phyloP scores from a whole-genome alignment of 2,797 vertebrate genomes.

The Pangasius larnaudii region DNA sequence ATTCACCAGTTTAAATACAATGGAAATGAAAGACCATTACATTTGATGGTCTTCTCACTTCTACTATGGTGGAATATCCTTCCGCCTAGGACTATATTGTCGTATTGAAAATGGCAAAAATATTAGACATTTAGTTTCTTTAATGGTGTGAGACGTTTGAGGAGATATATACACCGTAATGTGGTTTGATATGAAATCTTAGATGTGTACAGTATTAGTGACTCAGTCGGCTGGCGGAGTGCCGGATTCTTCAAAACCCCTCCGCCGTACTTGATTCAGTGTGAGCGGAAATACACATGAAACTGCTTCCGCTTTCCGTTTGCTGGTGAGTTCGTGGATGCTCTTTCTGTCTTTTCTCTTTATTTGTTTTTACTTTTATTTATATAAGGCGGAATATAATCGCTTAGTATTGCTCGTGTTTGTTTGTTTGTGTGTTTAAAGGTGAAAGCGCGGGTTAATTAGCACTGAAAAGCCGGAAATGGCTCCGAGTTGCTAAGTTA shows the following conservation, averaged over 20 bases:
- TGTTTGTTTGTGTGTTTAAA: neutral
- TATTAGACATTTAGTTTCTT: rapidly evolving
- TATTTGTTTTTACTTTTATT: neutral
- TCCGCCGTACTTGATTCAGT: constrained; percentile 51
- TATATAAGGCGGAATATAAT: neutral
- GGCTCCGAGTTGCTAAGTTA: neutral
- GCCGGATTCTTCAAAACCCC: constrained; percentile 56
- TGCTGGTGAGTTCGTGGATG: constrained; percentile 65
- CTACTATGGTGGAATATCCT: constrained; percentile 50
- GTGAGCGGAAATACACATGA: constrained; percentile 60
- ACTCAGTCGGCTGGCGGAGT: constrained; percentile 38
- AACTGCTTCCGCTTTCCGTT: constrained; percentile 67
- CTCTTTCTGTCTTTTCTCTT: neutral
- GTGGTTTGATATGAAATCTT: neutral
- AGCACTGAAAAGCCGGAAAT: neutral
- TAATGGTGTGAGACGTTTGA: neutral
- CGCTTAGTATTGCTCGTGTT: neutral
- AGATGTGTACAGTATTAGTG: too few species aligned
- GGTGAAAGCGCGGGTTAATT: neutral
- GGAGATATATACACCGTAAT: neutral
- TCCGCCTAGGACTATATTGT: constrained; percentile 69
- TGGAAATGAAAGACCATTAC: constrained; percentile 72
- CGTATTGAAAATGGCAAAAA: neutral
- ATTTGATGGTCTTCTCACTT: constrained; percentile 76
- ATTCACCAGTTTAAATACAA: neutral